Evolutionary conservation across 2,113 vertebrate species (phyloP).

Genomic region (Ceyx cyanopectus): DNA sequence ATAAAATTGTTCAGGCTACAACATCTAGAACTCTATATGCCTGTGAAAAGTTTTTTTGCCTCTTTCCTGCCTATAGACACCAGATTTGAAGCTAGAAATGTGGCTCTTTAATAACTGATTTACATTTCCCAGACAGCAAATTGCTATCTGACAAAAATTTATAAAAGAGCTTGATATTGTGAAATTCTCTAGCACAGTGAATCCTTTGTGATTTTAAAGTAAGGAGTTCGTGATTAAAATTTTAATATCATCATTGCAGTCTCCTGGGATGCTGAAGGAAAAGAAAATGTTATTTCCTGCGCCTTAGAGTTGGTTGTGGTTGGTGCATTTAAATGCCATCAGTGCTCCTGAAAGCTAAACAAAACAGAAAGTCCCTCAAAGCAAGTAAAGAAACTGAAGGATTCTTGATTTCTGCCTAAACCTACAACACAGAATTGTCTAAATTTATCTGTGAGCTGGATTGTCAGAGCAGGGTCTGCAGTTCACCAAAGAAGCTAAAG

Average conservation of each 20-base stretch:
- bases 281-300: slow-evolving; percentile 69
- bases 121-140: slow-evolving; percentile 80
- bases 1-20: not conserved
- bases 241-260: slow-evolving; percentile 73
- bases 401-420: not conserved
- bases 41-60: slow-evolving; percentile 65
- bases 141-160: slow-evolving; percentile 77
- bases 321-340: slow-evolving; percentile 40
- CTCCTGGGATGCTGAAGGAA: slow-evolving; percentile 67
- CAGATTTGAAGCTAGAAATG: slow-evolving; percentile 74
- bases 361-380: slow-evolving; percentile 4
- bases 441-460: not conserved
- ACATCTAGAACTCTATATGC: not conserved
- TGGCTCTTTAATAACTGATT: slow-evolving; percentile 79
- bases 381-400: not conserved
- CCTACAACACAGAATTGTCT: not conserved
- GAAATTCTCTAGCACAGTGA: slow-evolving; percentile 70
- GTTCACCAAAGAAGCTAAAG: not conserved
- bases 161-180: slow-evolving; percentile 73
- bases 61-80: slow-evolving; percentile 44
- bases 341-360: slow-evolving; percentile 8
- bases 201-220: slow-evolving; percentile 70
- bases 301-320: slow-evolving; percentile 31
- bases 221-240: slow-evolving; percentile 79
- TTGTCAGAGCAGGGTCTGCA: not conserved